Evolutionary conservation across 2,888 invertebrate species (phyloP), one percentile per base, ranked within the genome.

Genomic region (Diadegma fenestrale): DNA sequence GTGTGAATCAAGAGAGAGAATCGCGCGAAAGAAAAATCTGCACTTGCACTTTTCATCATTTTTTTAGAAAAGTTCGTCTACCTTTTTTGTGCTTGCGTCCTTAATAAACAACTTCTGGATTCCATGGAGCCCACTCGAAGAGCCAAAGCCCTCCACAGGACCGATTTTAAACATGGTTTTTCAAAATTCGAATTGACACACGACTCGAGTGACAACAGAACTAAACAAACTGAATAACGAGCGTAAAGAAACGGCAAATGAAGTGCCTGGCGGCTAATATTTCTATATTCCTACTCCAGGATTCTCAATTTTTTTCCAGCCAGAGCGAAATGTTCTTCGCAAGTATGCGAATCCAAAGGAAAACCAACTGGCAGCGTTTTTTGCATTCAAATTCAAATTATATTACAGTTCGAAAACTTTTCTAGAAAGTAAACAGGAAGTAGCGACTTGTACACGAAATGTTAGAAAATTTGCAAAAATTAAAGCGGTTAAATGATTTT

Each of bases 131-230:
- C 30, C 4, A 30, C 30, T 30, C 30, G 30, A 30, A 30, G 30
- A 43, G 48, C 22, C 17, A 17, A 63, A 63, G 26, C 45, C n/a
- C 45, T 26, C 63, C 63, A 69, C 48, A 54, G 51, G n/a, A 12
- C 69, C 69, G 48, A 61, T 48, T 37, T 63, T 54, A 14, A 41
- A 81, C 84, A 87, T 85, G 30, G 30, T 37, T 37, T 37, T 37
- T 37, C 84, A 80, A 87, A 86, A 82, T 85, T 84, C 79, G 80
- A 41, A 87, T 86, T 78, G 81, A 82, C 80, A 71, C 79, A 71
- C 63, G 72, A 73, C 71, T 71, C 75, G 33, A 41, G 26, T 26
- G 68, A 63, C 69, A 63, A 43, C 43, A 63, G 41, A 61, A 69
- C 4, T 26, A 14, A n/a, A n/a, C 30, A 48, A 81, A 63, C 26